These are phyloP conservation scores for Muscicapa adusta DNA, from an alignment of 2,113 vertebrate species.

Conservation along the genomic window DNA sequence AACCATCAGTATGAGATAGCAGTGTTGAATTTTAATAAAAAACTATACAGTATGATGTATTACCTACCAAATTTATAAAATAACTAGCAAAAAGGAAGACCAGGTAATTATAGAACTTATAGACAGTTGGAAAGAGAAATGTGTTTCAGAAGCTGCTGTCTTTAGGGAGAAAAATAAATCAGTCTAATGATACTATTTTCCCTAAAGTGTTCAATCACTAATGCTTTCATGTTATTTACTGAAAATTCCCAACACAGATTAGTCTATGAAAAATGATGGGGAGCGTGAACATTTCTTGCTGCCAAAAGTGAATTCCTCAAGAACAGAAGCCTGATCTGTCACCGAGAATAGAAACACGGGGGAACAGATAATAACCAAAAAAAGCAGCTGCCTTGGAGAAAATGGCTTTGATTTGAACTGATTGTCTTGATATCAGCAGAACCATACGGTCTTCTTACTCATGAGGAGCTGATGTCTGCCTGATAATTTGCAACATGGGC, in stretches of 20 bases:
- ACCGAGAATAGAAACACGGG: slow-evolving; percentile 3
- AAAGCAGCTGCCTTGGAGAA: slow-evolving; percentile 27
- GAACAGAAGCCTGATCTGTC: slow-evolving; percentile 35
- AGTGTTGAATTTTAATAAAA: background rate
- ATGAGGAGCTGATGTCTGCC: background rate
- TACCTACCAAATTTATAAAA: background rate
- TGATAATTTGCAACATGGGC: background rate
- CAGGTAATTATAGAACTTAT: background rate
- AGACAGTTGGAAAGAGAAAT: background rate
- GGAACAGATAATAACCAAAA: slow-evolving; percentile 25
- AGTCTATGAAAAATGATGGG: background rate
- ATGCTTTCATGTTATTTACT: slow-evolving; percentile 9
- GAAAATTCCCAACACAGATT: background rate
- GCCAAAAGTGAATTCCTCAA: slow-evolving; percentile 35
- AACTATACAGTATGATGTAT: background rate
- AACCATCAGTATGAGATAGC: background rate
- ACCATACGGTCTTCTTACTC: background rate
- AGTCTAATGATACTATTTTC: background rate
- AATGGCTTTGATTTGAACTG: background rate
- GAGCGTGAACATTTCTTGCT: slow-evolving; percentile 8
- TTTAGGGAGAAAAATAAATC: slow-evolving; percentile 21
- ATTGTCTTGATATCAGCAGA: slow-evolving; percentile 11
- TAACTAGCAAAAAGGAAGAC: background rate
- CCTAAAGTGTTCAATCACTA: background rate
- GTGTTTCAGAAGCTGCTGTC: background rate